Conservation (phyloP, 2,797 vertebrate species). For the Chromobotia macracanthus region DNA sequence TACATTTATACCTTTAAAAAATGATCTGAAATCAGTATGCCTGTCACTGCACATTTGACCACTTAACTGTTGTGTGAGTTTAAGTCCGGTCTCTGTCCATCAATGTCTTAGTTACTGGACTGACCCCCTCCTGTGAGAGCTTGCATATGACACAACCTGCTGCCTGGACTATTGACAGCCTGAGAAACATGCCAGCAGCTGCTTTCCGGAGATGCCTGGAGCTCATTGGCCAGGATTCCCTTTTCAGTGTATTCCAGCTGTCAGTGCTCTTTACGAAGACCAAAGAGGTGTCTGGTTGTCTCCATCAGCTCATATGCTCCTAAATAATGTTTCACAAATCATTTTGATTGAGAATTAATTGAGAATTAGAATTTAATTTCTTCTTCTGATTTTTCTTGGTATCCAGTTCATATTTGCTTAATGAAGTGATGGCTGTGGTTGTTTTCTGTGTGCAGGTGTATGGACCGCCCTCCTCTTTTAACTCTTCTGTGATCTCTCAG, state of each 20-base stretch:
- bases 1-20: constrained; percentile 5
- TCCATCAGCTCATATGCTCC: background rate
- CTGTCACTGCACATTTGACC: background rate
- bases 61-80: background rate
- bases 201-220: constrained; percentile 79
- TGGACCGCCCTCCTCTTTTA: constrained; percentile 70
- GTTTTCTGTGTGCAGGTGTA: constrained; percentile 66
- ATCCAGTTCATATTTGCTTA: background rate
- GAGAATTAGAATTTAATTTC: background rate
- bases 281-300: constrained; percentile 69
- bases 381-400: background rate
- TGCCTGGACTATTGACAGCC: constrained; percentile 70
- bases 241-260: constrained; percentile 70
- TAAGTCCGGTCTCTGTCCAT: constrained; percentile 1
- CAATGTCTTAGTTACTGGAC: constrained; percentile 57
- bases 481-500: constrained; percentile 74
- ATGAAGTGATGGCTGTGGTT: background rate
- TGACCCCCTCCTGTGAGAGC: constrained; percentile 76
- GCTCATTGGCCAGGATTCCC: constrained; percentile 75
- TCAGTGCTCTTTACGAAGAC: constrained; percentile 70
- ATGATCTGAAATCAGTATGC: background rate
- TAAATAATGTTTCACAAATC: background rate
- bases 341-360: too few relatives aligned
- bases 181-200: constrained; percentile 70
- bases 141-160: constrained; percentile 72